Percentiles rank a stretch among this genome's conserved stretches.
Evolutionary conservation across 2,797 vertebrate genomes (phyloP).

Genomic region (Chelidonichthys spinosus): DNA sequence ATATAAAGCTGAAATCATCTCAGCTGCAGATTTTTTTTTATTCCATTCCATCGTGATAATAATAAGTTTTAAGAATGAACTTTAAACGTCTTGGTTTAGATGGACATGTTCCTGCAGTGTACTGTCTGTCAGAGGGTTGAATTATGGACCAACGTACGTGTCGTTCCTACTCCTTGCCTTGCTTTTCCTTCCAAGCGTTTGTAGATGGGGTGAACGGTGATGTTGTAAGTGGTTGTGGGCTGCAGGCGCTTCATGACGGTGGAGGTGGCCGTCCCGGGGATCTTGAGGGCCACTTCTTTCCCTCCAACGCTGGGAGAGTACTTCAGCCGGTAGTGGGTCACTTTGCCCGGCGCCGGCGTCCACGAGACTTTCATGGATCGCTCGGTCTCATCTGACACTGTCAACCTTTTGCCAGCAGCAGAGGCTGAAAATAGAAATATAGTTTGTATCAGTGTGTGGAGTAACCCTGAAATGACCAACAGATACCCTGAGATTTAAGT

Average conservation of each 20-base stretch:
- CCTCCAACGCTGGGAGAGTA: slow-evolving; percentile 85
- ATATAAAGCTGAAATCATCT: background rate
- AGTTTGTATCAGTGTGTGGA: background rate
- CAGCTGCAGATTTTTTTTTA: slow-evolving; percentile 8
- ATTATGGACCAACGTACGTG: slow-evolving; percentile 89
- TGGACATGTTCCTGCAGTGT: slow-evolving; percentile 49
- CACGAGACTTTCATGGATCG: slow-evolving; percentile 89
- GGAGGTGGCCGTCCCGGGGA: slow-evolving; percentile 82
- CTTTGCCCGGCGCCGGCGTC: slow-evolving; percentile 89
- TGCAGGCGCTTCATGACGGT: slow-evolving; percentile 88
- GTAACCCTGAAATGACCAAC: background rate
- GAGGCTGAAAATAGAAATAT: slow-evolving; percentile 83
- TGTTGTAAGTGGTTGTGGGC: slow-evolving; percentile 88
- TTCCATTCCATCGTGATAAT: background rate
- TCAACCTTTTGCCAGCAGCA: slow-evolving; percentile 80
- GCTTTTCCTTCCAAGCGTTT: slow-evolving; percentile 93
- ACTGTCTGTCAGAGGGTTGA: slow-evolving; percentile 78
- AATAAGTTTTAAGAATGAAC: background rate
- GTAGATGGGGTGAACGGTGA: slow-evolving; percentile 92
- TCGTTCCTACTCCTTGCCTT: slow-evolving; percentile 97
- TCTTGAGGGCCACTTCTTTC: slow-evolving; percentile 85
- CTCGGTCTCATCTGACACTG: slow-evolving; percentile 91
- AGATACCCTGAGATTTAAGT: too few relatives aligned
- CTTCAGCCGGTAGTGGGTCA: slow-evolving; percentile 89
- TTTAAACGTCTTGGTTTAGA: slow-evolving; percentile 29